Conservation (phyloP, 1,140 invertebrate species). For the Cherax quadricarinatus region DNA sequence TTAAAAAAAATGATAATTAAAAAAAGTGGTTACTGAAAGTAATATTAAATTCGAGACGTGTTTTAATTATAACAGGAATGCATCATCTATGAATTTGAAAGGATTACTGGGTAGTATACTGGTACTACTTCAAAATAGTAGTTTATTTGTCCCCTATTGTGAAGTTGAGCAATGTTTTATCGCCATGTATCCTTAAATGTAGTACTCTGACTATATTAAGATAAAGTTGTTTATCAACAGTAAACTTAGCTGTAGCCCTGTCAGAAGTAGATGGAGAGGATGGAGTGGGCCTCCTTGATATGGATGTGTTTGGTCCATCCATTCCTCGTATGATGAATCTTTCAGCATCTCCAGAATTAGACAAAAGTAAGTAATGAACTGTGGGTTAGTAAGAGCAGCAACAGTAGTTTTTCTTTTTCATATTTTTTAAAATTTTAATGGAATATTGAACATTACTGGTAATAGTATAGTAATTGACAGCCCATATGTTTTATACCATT, state of each 20-base stretch:
- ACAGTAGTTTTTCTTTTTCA: background rate
- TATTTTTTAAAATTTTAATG: background rate
- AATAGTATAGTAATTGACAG: too few relatives aligned
- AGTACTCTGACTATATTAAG: background rate
- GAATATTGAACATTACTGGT: background rate
- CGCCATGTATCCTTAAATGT: too few relatives aligned
- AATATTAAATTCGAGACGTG: too few relatives aligned
- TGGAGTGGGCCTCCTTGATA: slow-evolving; percentile 89
- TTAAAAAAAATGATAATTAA: too few relatives aligned
- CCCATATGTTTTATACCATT: too few relatives aligned
- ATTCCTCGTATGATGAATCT: slow-evolving; percentile 85
- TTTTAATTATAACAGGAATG: too few relatives aligned
- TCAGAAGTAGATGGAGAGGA: slow-evolving; percentile 82
- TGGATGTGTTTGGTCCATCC: slow-evolving; percentile 93
- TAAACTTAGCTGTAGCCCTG: slow-evolving; percentile 87
- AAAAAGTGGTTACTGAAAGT: too few relatives aligned
- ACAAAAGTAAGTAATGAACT: slow-evolving; percentile 83
- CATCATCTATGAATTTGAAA: too few relatives aligned
- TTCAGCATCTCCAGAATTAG: slow-evolving; percentile 44
- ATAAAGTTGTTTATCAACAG: slow-evolving; percentile 28
- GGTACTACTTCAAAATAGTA: too few relatives aligned
- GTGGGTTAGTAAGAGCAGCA: slow-evolving; percentile 91
- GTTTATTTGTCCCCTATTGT: too few relatives aligned
- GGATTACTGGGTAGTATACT: too few relatives aligned
- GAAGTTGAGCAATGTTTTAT: too few relatives aligned